phyloP scores from a whole-genome alignment of 1,140 invertebrate species.

The Schmidtea mediterranea region DNA sequence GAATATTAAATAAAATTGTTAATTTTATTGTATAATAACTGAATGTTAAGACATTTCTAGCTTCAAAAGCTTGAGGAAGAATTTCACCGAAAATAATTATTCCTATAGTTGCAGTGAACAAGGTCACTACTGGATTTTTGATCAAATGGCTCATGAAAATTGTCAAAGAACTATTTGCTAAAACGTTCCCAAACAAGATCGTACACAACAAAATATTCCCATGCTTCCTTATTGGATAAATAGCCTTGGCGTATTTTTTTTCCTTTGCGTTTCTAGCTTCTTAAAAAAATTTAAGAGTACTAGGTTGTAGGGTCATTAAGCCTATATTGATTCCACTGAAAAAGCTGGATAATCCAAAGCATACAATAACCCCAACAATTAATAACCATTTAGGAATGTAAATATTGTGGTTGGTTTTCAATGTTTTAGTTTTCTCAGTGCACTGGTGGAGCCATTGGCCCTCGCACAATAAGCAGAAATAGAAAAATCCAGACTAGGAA shows the following conservation, averaged over 20 bases:
- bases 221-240: conserved; percentile 12
- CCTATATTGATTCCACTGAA: conserved; percentile 62
- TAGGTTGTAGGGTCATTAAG: conserved; percentile 74
- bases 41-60: conserved; percentile 39
- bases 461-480: too few relatives aligned
- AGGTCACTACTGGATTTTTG: conserved; percentile 13
- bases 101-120: conserved; percentile 13
- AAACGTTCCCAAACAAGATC: conserved; percentile 15
- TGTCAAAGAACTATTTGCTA: conserved; percentile 14
- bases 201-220: conserved; percentile 15
- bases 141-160: conserved; percentile 23
- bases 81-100: conserved; percentile 19
- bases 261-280: conserved; percentile 11
- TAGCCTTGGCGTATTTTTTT: conserved; percentile 12
- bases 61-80: conserved; percentile 17
- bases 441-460: too few relatives aligned
- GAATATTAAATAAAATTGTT: conserved; percentile 68
- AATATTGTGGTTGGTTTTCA: too few relatives aligned
- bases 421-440: too few relatives aligned
- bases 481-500: too few relatives aligned
- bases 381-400: conserved; percentile 32
- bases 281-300: conserved; percentile 17
- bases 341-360: conserved; percentile 52
- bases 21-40: conserved; percentile 73
- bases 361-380: conserved; percentile 41